Percentiles rank a stretch among this genome's conserved stretches.
phyloP scores from a whole-genome alignment of 2,888 invertebrate genomes.

The Eilema griseolum region DNA sequence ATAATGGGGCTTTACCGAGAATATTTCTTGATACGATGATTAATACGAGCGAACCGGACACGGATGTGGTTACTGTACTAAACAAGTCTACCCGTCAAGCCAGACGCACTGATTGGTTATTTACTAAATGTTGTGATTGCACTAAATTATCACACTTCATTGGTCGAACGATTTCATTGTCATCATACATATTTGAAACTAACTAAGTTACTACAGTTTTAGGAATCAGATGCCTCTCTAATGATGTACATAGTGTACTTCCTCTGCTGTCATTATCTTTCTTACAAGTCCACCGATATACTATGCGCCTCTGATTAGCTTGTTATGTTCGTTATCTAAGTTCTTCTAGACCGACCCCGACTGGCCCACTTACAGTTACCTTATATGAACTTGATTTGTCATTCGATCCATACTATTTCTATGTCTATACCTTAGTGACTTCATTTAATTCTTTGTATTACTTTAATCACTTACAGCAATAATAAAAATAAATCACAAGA shows the following conservation, averaged over 20 bases:
- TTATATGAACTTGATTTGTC: background rate
- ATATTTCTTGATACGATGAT: slow-evolving; percentile 45
- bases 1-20: slow-evolving; percentile 32
- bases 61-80: slow-evolving; percentile 37
- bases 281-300: background rate
- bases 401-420: background rate
- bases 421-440: background rate
- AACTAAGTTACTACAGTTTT: too few species aligned
- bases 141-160: background rate
- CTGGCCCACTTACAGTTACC: background rate
- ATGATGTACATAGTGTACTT: background rate
- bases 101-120: background rate
- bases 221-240: too few species aligned
- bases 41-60: slow-evolving; percentile 40
- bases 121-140: background rate
- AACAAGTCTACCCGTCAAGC: background rate
- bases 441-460: background rate
- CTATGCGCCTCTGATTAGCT: background rate
- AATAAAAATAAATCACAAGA: background rate
- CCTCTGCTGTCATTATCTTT: background rate
- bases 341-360: background rate
- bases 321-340: background rate
- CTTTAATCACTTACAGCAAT: background rate
- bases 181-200: background rate
- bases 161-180: background rate